These are phyloP conservation scores for Malurus alboscapulatus DNA, from an alignment of 2,113 vertebrate genomes.

Conservation along the genomic window DNA sequence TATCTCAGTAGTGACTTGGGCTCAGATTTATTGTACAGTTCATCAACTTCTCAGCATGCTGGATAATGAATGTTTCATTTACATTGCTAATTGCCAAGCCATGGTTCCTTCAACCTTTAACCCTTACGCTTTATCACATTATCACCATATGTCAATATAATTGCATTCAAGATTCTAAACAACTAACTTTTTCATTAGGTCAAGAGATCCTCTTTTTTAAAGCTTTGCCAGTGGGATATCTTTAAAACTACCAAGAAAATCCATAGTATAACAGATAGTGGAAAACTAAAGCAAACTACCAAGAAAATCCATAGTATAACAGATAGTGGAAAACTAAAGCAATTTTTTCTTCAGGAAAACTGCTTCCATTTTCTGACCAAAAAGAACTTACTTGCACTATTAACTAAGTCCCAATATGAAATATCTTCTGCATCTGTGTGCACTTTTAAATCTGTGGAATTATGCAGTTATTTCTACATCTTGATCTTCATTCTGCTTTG, in stretches of 20 bases:
- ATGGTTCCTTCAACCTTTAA: slow-evolving; percentile 84
- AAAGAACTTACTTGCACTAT: not conserved
- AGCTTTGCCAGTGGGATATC: not conserved
- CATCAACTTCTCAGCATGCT: slow-evolving; percentile 99
- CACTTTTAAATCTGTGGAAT: not conserved
- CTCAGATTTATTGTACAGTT: slow-evolving; percentile 96
- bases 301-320: not conserved
- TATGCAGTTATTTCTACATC: not conserved
- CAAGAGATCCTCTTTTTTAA: slow-evolving; percentile 60
- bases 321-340: not conserved
- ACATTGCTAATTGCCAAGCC: slow-evolving; percentile 89
- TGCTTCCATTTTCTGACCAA: not conserved
- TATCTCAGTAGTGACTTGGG: slow-evolving; percentile 89
- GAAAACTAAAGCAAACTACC: not conserved
- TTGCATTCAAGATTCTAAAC: slow-evolving; percentile 78
- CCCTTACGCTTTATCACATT: slow-evolving; percentile 81
- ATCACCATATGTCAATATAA: slow-evolving; percentile 85
- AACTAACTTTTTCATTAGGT: slow-evolving; percentile 72
- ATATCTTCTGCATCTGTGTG: not conserved
- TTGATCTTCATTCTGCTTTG: not conserved
- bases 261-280: not conserved
- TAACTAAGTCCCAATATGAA: not conserved
- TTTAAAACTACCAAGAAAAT: not conserved
- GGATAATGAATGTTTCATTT: slow-evolving; percentile 94
- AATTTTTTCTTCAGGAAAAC: not conserved